These are phyloP conservation scores for Griposia aprilina DNA, from an alignment of 2,888 invertebrate species.

Conservation along the genomic window DNA sequence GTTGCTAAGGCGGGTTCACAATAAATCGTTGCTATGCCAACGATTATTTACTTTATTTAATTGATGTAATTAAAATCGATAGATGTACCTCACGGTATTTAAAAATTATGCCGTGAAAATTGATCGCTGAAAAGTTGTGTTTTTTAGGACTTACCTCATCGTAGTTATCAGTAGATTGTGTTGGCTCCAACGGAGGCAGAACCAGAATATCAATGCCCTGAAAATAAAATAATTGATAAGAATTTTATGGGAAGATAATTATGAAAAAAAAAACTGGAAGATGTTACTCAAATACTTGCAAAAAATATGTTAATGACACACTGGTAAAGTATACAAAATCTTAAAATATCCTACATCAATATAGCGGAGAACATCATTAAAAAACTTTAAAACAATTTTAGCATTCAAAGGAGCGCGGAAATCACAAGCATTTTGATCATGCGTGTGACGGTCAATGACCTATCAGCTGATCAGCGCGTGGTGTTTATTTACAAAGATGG, in stretches of 20 bases:
- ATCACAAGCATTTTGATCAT: conserved; percentile 13
- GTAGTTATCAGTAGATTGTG: conserved; percentile 67
- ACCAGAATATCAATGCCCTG: conserved; percentile 81
- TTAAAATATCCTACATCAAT: background rate
- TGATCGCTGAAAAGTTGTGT: background rate
- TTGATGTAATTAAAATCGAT: background rate
- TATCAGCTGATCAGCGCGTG: conserved; percentile 56
- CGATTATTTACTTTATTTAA: background rate
- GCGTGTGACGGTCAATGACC: conserved; percentile 22
- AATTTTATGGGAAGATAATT: background rate
- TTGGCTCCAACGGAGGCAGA: conserved; percentile 68
- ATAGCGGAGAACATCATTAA: background rate
- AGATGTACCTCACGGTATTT: background rate
- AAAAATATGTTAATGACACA: too few relatives aligned
- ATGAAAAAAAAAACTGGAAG: too few relatives aligned
- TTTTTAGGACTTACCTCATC: conserved; percentile 75
- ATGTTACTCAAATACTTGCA: background rate
- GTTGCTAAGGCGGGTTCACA: background rate
- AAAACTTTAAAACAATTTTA: conserved; percentile 65
- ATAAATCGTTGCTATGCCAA: background rate
- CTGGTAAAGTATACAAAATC: background rate
- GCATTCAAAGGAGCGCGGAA: background rate
- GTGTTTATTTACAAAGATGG: conserved; percentile 41
- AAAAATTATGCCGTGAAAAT: background rate
- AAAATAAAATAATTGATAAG: background rate